Percentiles rank a stretch among this genome's conserved stretches.
Conservation (phyloP, 2,113 vertebrate species). For the Limnothrissa miodon region DNA sequence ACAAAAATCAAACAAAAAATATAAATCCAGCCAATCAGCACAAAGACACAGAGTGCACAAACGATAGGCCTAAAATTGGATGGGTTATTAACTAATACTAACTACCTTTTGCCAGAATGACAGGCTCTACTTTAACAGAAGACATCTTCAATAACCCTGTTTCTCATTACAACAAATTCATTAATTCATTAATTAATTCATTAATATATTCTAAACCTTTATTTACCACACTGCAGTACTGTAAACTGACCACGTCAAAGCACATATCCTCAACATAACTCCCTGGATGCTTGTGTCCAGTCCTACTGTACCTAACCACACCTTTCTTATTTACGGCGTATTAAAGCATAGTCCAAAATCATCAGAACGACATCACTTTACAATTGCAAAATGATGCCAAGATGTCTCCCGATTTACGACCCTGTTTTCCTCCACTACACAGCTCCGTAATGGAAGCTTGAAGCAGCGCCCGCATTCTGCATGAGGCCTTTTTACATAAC, state of each 20-base stretch:
- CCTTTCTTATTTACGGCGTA: neutral
- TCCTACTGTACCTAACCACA: neutral
- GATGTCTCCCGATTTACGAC: neutral
- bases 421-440: neutral
- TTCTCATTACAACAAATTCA: neutral
- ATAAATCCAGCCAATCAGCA: too few species aligned
- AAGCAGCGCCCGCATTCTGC: neutral
- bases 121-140: neutral
- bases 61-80: too few species aligned
- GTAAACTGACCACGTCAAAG: neutral
- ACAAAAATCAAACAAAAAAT: neutral
- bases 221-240: too few species aligned
- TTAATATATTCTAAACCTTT: too few species aligned
- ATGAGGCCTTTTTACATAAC: slow-evolving; percentile 7
- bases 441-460: neutral
- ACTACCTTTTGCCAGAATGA: too few species aligned
- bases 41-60: too few species aligned
- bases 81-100: too few species aligned
- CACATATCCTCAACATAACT: neutral
- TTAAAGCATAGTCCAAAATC: neutral
- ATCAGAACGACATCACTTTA: slow-evolving; percentile 3
- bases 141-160: neutral
- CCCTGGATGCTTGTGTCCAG: neutral
- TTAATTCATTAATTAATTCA: too few species aligned
- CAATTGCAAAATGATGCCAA: neutral